Evolutionary conservation across 1,140 invertebrate genomes (phyloP), one percentile per base, ranked within the genome.

Genomic region (Drosophila setifemur): DNA sequence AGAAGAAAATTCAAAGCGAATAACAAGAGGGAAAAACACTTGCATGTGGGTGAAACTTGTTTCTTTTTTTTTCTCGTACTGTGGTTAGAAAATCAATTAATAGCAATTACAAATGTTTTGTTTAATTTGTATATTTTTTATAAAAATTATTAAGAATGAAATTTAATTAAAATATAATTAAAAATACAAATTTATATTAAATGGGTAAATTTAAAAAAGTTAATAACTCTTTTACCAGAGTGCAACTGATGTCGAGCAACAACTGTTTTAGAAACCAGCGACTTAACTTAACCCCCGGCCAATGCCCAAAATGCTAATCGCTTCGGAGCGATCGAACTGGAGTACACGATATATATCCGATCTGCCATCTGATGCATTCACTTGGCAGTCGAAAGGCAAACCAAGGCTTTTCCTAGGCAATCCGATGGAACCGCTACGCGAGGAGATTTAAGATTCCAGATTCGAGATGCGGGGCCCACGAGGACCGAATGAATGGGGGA

Each of bases 361-460:
- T 58, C n/a, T n/a, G n/a, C n/a, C n/a, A n/a, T 45, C 26, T 19
- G 42, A 42, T 64, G 21, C 52, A 85, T 70, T 49, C 35, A 44
- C 25, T 37, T 54, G 44, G 25, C 39, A 70, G 44, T 57, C 78
- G 78, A 67, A 72, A 72, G 40, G 63, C 76, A 49, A 18, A 40
- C 53, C 78, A 85, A 85, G 81, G 79, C 74, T 75, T 85, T 85
- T 83, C 74, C 79, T 71, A 60, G 43, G 55, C 28, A 16, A 43
- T 28, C 57, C 35, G 44, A 18, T n/a, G 55, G 29, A 55, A 85
- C 79, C 79, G 79, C 79, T 83, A 78, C 33, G 28, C 43, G 47
- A 23, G 7, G 16, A 21, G 44, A 48, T 60, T 66, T 39, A 35
- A 9, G 23, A 60, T 28, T 16, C 9, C 9, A 28, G 29, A 8